phyloP scores from a whole-genome alignment of 2,797 vertebrate species.

The Taenioides sp. region DNA sequence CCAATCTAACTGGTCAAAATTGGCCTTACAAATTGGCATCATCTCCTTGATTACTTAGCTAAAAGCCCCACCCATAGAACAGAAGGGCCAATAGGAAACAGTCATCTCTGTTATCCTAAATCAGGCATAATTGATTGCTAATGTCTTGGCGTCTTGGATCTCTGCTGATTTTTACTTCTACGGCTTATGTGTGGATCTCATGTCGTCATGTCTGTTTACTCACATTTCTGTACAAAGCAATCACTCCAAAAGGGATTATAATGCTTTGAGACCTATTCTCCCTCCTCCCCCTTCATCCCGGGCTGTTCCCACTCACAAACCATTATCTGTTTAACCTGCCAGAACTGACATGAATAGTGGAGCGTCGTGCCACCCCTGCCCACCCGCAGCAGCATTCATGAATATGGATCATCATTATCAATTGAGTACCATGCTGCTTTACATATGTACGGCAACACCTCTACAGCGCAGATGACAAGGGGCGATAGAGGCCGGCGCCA shows the following conservation, averaged over 20 bases:
- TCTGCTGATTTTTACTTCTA: no score
- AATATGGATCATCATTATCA: slow-evolving; percentile 78
- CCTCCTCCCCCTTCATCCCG: not conserved
- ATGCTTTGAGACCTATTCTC: not conserved
- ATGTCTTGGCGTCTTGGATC: no score
- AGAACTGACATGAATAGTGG: slow-evolving; percentile 36
- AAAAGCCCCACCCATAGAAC: no score
- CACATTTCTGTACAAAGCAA: not conserved
- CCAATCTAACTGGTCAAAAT: no score
- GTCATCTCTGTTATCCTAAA: no score
- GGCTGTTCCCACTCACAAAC: not conserved
- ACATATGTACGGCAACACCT: slow-evolving; percentile 70
- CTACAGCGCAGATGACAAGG: slow-evolving; percentile 69
- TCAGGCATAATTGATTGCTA: no score
- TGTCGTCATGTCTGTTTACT: not conserved
- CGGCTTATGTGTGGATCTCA: no score
- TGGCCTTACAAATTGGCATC: no score
- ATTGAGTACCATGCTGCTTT: slow-evolving; percentile 79
- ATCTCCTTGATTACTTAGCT: no score
- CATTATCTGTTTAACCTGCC: slow-evolving; percentile 37
- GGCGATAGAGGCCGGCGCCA: slow-evolving; percentile 13
- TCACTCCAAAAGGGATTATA: not conserved
- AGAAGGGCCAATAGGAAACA: no score
- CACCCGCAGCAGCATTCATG: slow-evolving; percentile 65
- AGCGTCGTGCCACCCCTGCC: slow-evolving; percentile 37